A percentile compares a stretch with the other conserved stretches of the same genome.
Evolutionary conservation across 1,140 invertebrate species (phyloP).

Genomic region (Listronotus bonariensis): DNA sequence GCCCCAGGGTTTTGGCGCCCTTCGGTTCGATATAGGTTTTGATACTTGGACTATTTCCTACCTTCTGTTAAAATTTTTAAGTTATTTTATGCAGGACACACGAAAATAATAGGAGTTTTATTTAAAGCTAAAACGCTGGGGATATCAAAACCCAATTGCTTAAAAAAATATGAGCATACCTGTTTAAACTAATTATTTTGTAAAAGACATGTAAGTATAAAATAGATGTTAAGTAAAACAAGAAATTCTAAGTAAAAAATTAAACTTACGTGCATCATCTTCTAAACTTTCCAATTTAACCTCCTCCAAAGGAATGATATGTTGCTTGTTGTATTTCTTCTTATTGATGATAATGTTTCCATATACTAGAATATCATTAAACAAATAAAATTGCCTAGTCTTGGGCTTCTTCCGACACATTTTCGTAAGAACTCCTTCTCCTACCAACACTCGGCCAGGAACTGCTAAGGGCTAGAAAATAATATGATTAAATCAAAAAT

Average conservation of each 20-base stretch:
- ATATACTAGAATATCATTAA: slow-evolving; percentile 99
- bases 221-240: too few relatives aligned
- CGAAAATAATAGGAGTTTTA: too few relatives aligned
- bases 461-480: slow-evolving; percentile 76
- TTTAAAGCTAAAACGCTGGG: too few relatives aligned
- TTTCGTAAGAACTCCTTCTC: slow-evolving; percentile 98
- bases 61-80: too few relatives aligned
- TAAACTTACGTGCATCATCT: slow-evolving; percentile 86
- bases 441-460: slow-evolving; percentile 93
- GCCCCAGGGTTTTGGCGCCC: too few relatives aligned
- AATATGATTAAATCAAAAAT: slow-evolving; percentile 6
- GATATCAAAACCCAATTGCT: too few relatives aligned
- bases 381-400: slow-evolving; percentile 96
- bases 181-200: too few relatives aligned
- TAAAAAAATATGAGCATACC: too few relatives aligned
- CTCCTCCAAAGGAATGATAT: slow-evolving; percentile 96
- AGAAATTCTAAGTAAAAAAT: background rate
- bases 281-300: slow-evolving; percentile 93
- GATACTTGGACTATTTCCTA: too few relatives aligned
- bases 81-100: too few relatives aligned
- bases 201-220: too few relatives aligned
- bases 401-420: slow-evolving; percentile 99
- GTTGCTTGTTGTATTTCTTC: slow-evolving; percentile 99
- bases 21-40: too few relatives aligned
- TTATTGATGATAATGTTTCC: slow-evolving; percentile 99